These are phyloP conservation scores for Ceratotherium simum DNA, from an alignment of 2,113 vertebrate species.

Conservation along the genomic window DNA sequence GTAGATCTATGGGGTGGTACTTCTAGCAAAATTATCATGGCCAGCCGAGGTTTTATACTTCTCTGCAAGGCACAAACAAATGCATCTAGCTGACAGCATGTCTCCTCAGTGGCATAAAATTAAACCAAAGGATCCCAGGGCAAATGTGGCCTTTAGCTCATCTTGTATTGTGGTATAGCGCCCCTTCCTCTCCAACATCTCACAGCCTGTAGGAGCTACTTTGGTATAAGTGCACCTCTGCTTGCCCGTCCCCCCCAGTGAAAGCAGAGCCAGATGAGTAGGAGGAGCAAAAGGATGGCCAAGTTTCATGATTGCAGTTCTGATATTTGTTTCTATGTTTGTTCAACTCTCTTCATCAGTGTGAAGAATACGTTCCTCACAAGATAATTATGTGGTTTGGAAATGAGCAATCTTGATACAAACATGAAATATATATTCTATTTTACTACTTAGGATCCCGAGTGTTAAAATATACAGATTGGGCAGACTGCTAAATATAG, in stretches of 20 bases:
- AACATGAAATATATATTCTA: conserved; percentile 64
- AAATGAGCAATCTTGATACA: conserved; percentile 71
- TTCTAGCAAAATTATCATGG: neutral
- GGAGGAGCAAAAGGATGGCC: neutral
- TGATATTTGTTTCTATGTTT: conserved; percentile 59
- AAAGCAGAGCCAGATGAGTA: neutral
- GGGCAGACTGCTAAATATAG: conserved; percentile 2
- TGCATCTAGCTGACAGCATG: neutral
- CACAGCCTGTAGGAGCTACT: neutral
- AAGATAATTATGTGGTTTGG: conserved; percentile 52
- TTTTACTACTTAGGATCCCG: conserved; percentile 51
- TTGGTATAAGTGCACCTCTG: too few species aligned
- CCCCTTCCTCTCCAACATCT: neutral
- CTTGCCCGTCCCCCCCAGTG: neutral
- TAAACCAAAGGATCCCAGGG: neutral
- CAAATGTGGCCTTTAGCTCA: neutral
- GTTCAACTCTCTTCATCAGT: conserved; percentile 29
- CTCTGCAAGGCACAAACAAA: conserved; percentile 1
- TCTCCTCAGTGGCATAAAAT: neutral
- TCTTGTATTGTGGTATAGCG: neutral
- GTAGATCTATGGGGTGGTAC: neutral
- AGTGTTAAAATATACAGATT: conserved; percentile 52
- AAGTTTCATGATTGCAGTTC: neutral
- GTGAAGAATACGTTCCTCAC: conserved; percentile 47
- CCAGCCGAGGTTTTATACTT: neutral